These are phyloP conservation scores for Druceiella hillmani DNA, from an alignment of 2,888 invertebrate genomes.

Conservation along the genomic window DNA sequence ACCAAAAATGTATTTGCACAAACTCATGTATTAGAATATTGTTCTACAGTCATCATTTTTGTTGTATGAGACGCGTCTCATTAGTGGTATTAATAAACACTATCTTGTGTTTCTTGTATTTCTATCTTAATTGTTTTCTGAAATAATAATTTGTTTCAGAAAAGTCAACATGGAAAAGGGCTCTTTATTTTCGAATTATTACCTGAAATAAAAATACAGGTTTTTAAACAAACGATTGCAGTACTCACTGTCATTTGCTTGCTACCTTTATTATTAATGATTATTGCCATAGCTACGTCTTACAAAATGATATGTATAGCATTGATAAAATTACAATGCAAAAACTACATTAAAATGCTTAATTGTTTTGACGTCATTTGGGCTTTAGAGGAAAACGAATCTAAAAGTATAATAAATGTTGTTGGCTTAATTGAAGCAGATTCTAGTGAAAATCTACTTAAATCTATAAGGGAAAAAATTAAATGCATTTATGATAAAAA, in stretches of 20 bases:
- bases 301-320: slow-evolving; percentile 32
- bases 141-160: no score
- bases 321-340: slow-evolving; percentile 30
- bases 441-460: slow-evolving; percentile 27
- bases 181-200: no score
- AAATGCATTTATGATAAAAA: slow-evolving; percentile 20
- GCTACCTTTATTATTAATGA: slow-evolving; percentile 26
- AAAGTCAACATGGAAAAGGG: no score
- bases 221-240: slow-evolving; percentile 19
- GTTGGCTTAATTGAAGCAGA: slow-evolving; percentile 40
- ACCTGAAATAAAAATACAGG: no score
- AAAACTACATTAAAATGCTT: slow-evolving; percentile 40
- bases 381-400: slow-evolving; percentile 44
- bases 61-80: no score
- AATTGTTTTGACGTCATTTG: slow-evolving; percentile 50
- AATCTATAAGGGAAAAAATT: slow-evolving; percentile 30
- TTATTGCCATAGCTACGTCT: slow-evolving; percentile 27
- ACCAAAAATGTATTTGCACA: no score
- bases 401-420: slow-evolving; percentile 45
- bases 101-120: no score
- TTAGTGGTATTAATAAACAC: no score
- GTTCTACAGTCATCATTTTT: no score
- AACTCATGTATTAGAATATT: no score
- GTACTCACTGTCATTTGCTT: slow-evolving; percentile 26
- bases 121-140: no score